phyloP scores from a whole-genome alignment of 2,888 invertebrate species.

The Celastrina argiolus region DNA sequence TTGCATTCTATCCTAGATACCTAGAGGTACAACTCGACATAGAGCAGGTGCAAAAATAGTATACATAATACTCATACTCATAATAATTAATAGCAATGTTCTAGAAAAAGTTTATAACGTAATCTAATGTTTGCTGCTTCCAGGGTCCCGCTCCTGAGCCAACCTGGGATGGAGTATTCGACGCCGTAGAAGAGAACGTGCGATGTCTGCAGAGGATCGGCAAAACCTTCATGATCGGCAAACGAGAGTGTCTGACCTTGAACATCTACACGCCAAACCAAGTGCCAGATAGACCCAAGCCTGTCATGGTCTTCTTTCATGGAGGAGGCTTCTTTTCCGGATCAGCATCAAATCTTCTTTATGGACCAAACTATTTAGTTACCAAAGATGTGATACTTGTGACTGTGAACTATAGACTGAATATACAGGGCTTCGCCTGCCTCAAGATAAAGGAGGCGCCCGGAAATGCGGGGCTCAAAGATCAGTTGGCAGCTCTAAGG shows the following conservation, averaged over 20 bases:
- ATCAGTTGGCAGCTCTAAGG: slow-evolving; percentile 56
- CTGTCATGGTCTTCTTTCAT: slow-evolving; percentile 65
- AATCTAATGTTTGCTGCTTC: slow-evolving; percentile 30
- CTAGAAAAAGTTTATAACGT: neutral
- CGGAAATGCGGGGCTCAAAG: slow-evolving; percentile 61
- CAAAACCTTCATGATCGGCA: slow-evolving; percentile 41
- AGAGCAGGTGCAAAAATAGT: too few species aligned
- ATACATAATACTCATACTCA: too few species aligned
- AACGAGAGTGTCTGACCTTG: slow-evolving; percentile 51
- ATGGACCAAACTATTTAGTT: slow-evolving; percentile 57
- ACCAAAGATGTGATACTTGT: slow-evolving; percentile 56
- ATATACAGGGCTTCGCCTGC: slow-evolving; percentile 58
- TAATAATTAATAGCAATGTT: neutral
- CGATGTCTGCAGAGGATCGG: slow-evolving; percentile 48
- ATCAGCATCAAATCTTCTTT: slow-evolving; percentile 45
- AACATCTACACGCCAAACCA: slow-evolving; percentile 56
- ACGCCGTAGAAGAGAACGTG: slow-evolving; percentile 54
- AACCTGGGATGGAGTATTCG: slow-evolving; percentile 51
- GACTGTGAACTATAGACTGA: slow-evolving; percentile 59
- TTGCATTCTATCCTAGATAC: too few species aligned
- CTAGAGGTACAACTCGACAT: too few species aligned
- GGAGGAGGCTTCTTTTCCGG: slow-evolving; percentile 63
- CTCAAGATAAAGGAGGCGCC: slow-evolving; percentile 58
- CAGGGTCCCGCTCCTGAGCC: slow-evolving; percentile 60
- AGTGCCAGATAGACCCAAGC: slow-evolving; percentile 38